Conservation (phyloP, 2,797 vertebrate species). For the Coendou prehensilis region DNA sequence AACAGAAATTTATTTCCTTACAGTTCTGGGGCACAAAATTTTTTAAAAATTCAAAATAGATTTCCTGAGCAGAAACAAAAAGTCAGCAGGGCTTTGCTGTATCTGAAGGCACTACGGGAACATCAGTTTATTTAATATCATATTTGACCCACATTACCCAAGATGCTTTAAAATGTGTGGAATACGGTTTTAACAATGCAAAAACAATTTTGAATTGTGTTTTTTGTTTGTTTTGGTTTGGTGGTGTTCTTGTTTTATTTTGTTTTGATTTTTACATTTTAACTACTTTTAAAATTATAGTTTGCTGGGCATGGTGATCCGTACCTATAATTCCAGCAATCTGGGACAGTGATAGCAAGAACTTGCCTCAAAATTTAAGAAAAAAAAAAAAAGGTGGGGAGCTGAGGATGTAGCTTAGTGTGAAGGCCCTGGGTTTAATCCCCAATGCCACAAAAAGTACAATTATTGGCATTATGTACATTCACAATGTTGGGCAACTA, state of each 20-base stretch:
- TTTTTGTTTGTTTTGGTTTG: not conserved
- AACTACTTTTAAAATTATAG: not conserved
- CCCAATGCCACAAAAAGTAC: not conserved
- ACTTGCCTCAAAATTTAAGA: not conserved
- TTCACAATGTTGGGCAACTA: not conserved
- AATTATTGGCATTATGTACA: not conserved
- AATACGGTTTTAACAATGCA: slow-evolving; percentile 29
- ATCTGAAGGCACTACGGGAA: not conserved
- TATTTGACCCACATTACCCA: not conserved
- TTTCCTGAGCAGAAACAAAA: slow-evolving; percentile 1
- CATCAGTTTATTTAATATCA: not conserved
- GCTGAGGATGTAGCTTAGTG: not conserved
- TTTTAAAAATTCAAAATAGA: not conserved
- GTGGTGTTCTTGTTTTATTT: not conserved
- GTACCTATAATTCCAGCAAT: not conserved
- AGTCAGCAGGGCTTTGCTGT: not conserved
- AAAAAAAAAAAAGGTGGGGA: too few relatives aligned
- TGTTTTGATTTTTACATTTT: not conserved
- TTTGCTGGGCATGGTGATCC: not conserved
- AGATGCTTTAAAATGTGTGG: not conserved
- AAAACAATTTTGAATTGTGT: not conserved
- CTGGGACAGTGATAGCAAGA: not conserved
- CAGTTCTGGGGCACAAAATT: not conserved
- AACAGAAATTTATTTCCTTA: not conserved
- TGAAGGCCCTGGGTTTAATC: not conserved